Percentiles rank a stretch among this genome's conserved stretches.
Conservation (phyloP, 1,140 invertebrate genomes). For the Diorhabda sublineata region DNA sequence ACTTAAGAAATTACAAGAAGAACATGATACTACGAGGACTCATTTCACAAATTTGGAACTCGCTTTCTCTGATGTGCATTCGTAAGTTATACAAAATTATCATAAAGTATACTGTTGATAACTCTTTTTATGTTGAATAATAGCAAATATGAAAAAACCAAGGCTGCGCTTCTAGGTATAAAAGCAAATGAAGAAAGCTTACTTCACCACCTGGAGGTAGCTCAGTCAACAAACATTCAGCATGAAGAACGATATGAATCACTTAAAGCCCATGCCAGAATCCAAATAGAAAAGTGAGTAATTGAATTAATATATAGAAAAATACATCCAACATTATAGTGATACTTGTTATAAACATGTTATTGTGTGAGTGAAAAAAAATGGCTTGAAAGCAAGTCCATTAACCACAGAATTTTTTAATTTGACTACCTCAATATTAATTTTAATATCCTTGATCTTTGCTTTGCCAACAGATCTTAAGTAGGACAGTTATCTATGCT, state of each 20-base stretch:
- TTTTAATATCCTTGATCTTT: too few relatives aligned
- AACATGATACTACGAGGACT: not conserved
- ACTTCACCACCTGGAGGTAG: not conserved
- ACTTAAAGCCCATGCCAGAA: not conserved
- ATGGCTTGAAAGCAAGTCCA: too few relatives aligned
- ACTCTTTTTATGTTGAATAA: too few relatives aligned
- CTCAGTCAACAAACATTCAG: conserved; percentile 1
- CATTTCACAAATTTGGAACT: conserved; percentile 5
- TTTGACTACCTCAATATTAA: too few relatives aligned
- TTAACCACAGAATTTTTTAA: too few relatives aligned
- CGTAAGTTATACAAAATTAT: not conserved
- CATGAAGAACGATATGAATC: conserved; percentile 9
- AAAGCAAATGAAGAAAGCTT: not conserved
- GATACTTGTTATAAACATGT: not conserved
- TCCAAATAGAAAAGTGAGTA: conserved; percentile 8
- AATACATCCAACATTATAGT: not conserved
- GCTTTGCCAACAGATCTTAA: too few relatives aligned
- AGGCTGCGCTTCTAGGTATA: not conserved
- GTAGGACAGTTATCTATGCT: too few relatives aligned
- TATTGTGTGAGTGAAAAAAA: too few relatives aligned
- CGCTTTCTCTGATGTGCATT: conserved; percentile 5
- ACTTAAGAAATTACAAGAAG: not conserved
- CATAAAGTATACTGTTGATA: too few relatives aligned
- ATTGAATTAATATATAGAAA: not conserved
- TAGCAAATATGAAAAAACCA: conserved; percentile 8